These are phyloP conservation scores for Epizoanthus rinbou DNA, from an alignment of 92 coral and sea anemone genomes.

Conservation along the genomic window DNA sequence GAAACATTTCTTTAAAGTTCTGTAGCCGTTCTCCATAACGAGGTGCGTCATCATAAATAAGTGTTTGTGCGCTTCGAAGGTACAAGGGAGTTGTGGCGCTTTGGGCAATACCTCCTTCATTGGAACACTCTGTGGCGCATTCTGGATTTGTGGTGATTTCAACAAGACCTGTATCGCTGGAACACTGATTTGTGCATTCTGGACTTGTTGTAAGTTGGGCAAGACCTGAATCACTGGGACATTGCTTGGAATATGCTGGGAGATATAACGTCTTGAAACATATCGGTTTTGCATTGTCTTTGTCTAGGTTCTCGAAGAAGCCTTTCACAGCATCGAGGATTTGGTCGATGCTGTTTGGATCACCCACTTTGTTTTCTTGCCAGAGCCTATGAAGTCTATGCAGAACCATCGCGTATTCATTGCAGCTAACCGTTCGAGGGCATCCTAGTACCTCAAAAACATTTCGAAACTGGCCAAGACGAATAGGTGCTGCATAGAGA, in stretches of 20 bases:
- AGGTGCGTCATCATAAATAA: slow-evolving; percentile 68
- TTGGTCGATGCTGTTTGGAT: slow-evolving; percentile 47
- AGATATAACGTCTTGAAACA: neutral
- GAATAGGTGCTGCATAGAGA: slow-evolving; percentile 58
- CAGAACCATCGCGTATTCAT: slow-evolving; percentile 71
- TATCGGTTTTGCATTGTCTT: slow-evolving; percentile 6
- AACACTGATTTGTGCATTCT: neutral
- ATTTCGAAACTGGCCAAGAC: slow-evolving; percentile 47
- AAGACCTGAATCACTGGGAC: neutral
- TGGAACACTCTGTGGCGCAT: neutral
- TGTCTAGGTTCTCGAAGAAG: slow-evolving; percentile 48
- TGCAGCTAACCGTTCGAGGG: slow-evolving; percentile 46
- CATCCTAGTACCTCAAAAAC: slow-evolving; percentile 63
- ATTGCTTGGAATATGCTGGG: neutral
- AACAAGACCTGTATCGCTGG: no score
- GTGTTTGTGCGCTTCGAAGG: slow-evolving; percentile 2
- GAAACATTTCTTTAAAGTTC: slow-evolving; percentile 41
- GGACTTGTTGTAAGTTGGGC: neutral
- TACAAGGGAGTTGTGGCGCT: neutral
- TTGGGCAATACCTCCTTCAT: neutral
- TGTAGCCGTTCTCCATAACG: slow-evolving; percentile 48
- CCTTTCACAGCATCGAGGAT: slow-evolving; percentile 62
- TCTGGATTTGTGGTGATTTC: neutral
- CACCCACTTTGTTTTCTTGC: slow-evolving; percentile 37
- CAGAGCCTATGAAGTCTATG: slow-evolving; percentile 48